These are phyloP conservation scores for Cosmia trapezina DNA, from an alignment of 2,888 invertebrate species.

Conservation along the genomic window DNA sequence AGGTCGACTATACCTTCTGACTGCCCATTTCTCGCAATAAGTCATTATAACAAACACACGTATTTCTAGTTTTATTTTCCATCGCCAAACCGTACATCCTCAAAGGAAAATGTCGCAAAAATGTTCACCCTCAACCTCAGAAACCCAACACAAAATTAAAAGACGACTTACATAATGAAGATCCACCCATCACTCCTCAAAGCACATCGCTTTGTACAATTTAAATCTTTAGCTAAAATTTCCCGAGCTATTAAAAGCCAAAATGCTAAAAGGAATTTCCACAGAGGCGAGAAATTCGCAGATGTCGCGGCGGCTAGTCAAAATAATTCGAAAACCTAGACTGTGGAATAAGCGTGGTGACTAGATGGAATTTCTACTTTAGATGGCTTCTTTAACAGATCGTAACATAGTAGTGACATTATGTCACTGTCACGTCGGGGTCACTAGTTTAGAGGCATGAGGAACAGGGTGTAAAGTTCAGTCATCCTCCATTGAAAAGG, in stretches of 20 bases:
- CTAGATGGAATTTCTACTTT: slow-evolving; percentile 17
- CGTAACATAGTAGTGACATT: too few relatives aligned
- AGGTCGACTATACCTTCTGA: too few relatives aligned
- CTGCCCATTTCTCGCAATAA: background rate
- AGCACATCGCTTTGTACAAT: slow-evolving; percentile 44
- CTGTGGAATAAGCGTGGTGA: slow-evolving; percentile 24
- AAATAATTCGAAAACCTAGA: slow-evolving; percentile 43
- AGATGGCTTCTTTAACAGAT: slow-evolving; percentile 16
- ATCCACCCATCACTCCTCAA: slow-evolving; percentile 43
- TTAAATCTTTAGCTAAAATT: slow-evolving; percentile 58
- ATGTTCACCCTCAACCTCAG: slow-evolving; percentile 23
- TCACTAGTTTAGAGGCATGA: too few relatives aligned
- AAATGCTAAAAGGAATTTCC: slow-evolving; percentile 54
- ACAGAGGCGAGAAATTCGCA: slow-evolving; percentile 40
- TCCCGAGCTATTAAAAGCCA: slow-evolving; percentile 56
- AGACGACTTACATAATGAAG: slow-evolving; percentile 42
- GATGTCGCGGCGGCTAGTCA: slow-evolving; percentile 47
- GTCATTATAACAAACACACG: background rate
- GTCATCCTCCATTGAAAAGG: too few relatives aligned
- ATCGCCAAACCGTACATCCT: background rate
- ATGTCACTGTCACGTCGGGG: too few relatives aligned
- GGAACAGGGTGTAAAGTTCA: too few relatives aligned
- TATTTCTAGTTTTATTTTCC: background rate
- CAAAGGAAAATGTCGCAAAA: slow-evolving; percentile 28
- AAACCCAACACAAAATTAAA: slow-evolving; percentile 28